Conservation (phyloP, 1,140 invertebrate species). For the Pachypeltis micranthus region DNA sequence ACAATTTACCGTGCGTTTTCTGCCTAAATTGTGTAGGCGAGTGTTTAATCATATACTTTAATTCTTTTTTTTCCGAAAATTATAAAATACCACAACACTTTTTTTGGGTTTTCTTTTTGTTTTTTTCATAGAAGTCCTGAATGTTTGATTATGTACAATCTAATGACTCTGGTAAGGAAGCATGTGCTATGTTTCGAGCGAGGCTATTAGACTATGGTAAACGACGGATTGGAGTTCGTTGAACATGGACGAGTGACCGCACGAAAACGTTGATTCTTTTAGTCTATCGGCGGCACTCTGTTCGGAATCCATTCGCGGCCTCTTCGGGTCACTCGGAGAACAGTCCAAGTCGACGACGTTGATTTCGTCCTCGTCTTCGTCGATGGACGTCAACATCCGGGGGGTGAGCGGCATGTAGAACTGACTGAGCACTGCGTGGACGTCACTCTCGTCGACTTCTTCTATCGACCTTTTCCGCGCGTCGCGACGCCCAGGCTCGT, state of each 20-base stretch:
- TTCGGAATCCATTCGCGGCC: slow-evolving; percentile 19
- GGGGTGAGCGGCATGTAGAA: slow-evolving; percentile 60
- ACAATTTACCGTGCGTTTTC: slow-evolving; percentile 17
- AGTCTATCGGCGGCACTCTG: slow-evolving; percentile 23
- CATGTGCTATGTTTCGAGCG: slow-evolving; percentile 47
- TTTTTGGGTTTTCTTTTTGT: not conserved
- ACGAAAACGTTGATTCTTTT: slow-evolving; percentile 34
- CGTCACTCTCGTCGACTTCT: slow-evolving; percentile 43
- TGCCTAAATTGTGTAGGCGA: not conserved
- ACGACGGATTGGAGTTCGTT: slow-evolving; percentile 53
- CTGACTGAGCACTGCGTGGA: slow-evolving; percentile 49
- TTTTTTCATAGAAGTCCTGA: not conserved
- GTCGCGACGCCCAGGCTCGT: slow-evolving; percentile 33
- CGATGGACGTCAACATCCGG: slow-evolving; percentile 51
- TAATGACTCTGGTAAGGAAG: slow-evolving; percentile 11
- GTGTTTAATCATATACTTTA: no score
- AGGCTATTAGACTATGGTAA: slow-evolving; percentile 55
- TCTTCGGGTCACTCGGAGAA: slow-evolving; percentile 18
- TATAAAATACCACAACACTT: slow-evolving; percentile 1
- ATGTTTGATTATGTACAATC: slow-evolving; percentile 6
- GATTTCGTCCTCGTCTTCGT: slow-evolving; percentile 41
- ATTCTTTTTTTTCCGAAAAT: no score
- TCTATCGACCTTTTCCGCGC: slow-evolving; percentile 37
- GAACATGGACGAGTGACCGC: slow-evolving; percentile 54
- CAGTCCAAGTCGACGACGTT: slow-evolving; percentile 28